Evolutionary conservation across 2,113 vertebrate species (phyloP).

Genomic region (Microcebus tavaratra): DNA sequence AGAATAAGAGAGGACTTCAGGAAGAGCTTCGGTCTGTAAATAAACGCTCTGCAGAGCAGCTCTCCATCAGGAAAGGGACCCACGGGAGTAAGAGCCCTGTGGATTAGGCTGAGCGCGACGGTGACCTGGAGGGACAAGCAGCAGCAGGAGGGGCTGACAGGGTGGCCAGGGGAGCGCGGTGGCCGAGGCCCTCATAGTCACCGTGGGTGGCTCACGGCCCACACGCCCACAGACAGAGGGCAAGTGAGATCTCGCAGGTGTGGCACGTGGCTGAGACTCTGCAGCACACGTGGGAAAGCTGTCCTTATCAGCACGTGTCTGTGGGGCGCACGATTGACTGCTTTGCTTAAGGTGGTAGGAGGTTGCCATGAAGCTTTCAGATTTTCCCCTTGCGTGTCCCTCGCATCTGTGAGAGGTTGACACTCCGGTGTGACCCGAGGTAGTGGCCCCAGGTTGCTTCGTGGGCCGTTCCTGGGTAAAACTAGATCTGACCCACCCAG

Average conservation of each 20-base stretch:
- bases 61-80: neutral
- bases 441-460: neutral
- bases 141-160: neutral
- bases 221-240: neutral
- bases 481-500: neutral
- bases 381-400: neutral
- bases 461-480: neutral
- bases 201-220: accelerated
- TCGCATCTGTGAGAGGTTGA: neutral
- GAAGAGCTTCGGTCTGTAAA: neutral
- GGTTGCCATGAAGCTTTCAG: neutral
- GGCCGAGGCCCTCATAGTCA: neutral
- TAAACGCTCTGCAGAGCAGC: neutral
- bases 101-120: neutral
- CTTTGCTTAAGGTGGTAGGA: neutral
- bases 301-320: neutral
- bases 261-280: neutral
- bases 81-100: neutral
- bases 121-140: neutral
- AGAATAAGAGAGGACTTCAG: neutral
- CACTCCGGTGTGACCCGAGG: too few species aligned
- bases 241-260: neutral
- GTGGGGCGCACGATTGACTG: accelerated
- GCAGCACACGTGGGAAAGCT: neutral
- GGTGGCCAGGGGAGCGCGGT: neutral